Conservation (phyloP, 2,888 invertebrate species). For the Craniophora ligustri region DNA sequence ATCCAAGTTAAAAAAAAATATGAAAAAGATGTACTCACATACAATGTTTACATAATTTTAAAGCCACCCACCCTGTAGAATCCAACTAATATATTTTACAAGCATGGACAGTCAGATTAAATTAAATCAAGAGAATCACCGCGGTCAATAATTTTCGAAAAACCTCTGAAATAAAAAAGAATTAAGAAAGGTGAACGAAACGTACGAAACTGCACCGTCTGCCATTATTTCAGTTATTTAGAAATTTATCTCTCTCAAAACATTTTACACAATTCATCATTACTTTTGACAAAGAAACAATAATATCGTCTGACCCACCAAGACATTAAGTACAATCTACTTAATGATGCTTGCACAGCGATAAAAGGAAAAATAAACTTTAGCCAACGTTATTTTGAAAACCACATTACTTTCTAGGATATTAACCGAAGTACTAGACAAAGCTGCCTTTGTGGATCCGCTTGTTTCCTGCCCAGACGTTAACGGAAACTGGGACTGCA, state of each 20-base stretch:
- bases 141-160: background rate
- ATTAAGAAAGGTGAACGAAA: background rate
- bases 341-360: slow-evolving; percentile 41
- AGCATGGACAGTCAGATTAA: background rate
- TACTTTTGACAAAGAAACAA: slow-evolving; percentile 24
- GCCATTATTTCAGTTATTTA: background rate
- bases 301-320: slow-evolving; percentile 26
- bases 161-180: background rate
- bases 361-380: slow-evolving; percentile 35
- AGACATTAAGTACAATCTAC: slow-evolving; percentile 34
- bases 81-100: too few species aligned
- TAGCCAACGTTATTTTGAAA: slow-evolving; percentile 40
- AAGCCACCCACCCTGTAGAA: too few species aligned
- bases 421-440: slow-evolving; percentile 65
- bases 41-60: too few species aligned
- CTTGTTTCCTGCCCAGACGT: slow-evolving; percentile 84
- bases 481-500: slow-evolving; percentile 71
- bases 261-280: slow-evolving; percentile 20
- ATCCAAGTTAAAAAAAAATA: too few species aligned
- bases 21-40: too few species aligned
- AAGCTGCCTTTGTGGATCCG: slow-evolving; percentile 73
- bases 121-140: background rate
- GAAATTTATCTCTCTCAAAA: background rate
- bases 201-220: background rate
- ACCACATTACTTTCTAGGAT: slow-evolving; percentile 53